Percentiles rank a stretch among this genome's conserved stretches.
Evolutionary conservation across 2,113 vertebrate genomes (phyloP).

Genomic region (Phoenicopterus ruber): DNA sequence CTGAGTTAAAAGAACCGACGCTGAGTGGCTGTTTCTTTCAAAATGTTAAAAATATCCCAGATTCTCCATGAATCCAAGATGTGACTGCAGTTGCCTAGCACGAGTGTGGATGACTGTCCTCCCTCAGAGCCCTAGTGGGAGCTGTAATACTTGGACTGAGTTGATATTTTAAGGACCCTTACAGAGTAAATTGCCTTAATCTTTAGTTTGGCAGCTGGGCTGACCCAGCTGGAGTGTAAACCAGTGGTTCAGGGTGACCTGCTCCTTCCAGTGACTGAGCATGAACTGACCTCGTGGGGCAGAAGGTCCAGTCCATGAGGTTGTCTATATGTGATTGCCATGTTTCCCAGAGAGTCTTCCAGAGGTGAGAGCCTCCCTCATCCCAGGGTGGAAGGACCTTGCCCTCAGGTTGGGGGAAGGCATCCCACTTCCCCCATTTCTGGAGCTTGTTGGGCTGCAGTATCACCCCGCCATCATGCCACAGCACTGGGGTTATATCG

Average conservation of each 20-base stretch:
- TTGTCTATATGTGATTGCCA: background rate
- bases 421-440: background rate
- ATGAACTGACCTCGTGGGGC: background rate
- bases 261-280: background rate
- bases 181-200: background rate
- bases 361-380: background rate
- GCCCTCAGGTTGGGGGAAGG: background rate
- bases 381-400: background rate
- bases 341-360: background rate
- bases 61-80: background rate
- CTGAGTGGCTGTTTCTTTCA: background rate
- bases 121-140: constrained; percentile 6
- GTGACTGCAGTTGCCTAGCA: constrained; percentile 18
- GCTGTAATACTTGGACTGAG: background rate
- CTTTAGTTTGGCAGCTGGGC: background rate
- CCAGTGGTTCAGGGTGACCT: background rate
- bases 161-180: constrained; percentile 2
- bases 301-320: background rate
- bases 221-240: background rate
- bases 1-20: background rate
- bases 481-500: background rate
- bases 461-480: accelerated
- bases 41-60: constrained; percentile 42
- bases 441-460: background rate
- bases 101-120: constrained; percentile 11